Base-by-base conservation (phyloP, 1,140 invertebrate genomes). In the Vanessa atalanta region DNA sequence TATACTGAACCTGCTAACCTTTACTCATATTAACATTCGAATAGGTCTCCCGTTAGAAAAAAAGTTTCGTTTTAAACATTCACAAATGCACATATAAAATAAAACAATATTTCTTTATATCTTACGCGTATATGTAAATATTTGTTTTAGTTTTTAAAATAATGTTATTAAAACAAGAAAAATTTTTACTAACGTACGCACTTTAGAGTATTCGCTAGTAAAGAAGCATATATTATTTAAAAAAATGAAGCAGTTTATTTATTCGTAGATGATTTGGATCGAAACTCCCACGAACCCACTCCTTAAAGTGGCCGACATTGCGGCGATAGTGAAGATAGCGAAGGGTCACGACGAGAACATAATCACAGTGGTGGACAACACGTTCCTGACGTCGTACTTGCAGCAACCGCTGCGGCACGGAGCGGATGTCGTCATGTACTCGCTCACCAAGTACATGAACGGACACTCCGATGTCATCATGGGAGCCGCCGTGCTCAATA, bases 251-350 rank as follows among this genome's bases (percentile, higher is more conserved):
- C 26, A 31, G 26, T 31, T 14, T n/a, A 15, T 13, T 60, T 60
- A n/a, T 23, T 37, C 26, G 15, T 78, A 98, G 97, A 95, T 99
- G 93, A 94, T 99, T 23, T 99, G 99, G 98, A 93, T 99, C 65
- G 99, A 99, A 93, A 97, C 97, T 0, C 99, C 99, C 2, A 99
- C 99, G n/a, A 99, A 99, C 94, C 99, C 99, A 0, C 93, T 97
- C 0, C 89, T 99, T 80, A 98, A 98, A 94, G 90, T 99, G 15
- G 95, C 96, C 26, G 98, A 99, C 88, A 98, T 99, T 74, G 94
- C 95, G 77, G 95, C 95, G 3, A 93, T 99, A 37, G 88, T 94
- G 1, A 94, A 96, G 75, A 81, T 96, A 37, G 94, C 95, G 12
- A 94, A 96, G 0, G 95, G 95, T 65, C 79, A 92, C 79, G 83